Conservation (phyloP, 2,797 vertebrate species). For the Labeo calbasu region DNA sequence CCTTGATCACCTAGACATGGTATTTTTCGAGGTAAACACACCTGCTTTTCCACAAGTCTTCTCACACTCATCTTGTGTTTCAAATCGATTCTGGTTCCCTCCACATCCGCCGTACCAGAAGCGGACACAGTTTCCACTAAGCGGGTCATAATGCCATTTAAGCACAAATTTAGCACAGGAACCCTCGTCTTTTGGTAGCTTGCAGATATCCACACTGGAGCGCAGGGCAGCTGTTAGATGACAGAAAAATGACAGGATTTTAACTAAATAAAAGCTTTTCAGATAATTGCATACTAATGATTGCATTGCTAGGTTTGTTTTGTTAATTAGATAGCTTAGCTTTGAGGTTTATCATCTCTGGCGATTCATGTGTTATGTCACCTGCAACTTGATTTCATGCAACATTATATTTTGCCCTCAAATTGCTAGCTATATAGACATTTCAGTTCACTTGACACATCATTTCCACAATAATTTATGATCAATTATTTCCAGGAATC, state of each 20-base stretch:
- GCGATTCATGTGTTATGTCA: not conserved
- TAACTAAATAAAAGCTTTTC: not conserved
- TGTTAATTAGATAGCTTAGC: not conserved
- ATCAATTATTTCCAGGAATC: not conserved
- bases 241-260: slow-evolving; percentile 6
- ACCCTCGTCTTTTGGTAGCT: slow-evolving; percentile 84
- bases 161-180: slow-evolving; percentile 85
- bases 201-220: slow-evolving; percentile 78
- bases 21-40: slow-evolving; percentile 65
- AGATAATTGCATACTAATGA: not conserved
- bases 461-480: not conserved
- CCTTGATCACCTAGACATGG: not conserved
- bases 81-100: slow-evolving; percentile 91
- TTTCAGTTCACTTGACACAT: not conserved
- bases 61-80: slow-evolving; percentile 86
- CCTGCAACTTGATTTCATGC: not conserved
- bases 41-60: slow-evolving; percentile 83
- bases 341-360: not conserved
- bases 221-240: slow-evolving; percentile 51
- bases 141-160: slow-evolving; percentile 87
- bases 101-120: slow-evolving; percentile 96
- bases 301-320: not conserved
- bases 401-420: not conserved
- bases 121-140: slow-evolving; percentile 82
- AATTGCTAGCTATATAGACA: no score